These are phyloP conservation scores for Elephas maximus DNA, from an alignment of 2,113 vertebrate species.

Conservation along the genomic window DNA sequence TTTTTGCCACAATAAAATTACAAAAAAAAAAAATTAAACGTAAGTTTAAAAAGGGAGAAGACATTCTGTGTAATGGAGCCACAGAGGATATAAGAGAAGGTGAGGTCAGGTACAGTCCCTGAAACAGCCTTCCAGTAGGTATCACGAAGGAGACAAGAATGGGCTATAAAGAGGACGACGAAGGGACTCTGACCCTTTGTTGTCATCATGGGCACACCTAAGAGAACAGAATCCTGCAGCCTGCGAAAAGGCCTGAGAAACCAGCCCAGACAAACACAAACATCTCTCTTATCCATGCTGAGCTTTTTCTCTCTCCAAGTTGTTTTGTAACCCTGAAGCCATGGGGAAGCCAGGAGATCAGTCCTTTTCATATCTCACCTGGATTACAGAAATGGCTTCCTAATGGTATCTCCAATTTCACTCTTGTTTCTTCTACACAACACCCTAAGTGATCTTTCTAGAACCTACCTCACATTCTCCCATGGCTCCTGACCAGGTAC, in stretches of 20 bases:
- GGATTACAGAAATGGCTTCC: neutral
- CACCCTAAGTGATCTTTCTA: constrained; percentile 2
- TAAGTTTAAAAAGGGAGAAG: neutral
- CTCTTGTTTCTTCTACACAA: neutral
- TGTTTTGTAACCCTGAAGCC: neutral
- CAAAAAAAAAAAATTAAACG: neutral
- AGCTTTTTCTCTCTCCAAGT: neutral
- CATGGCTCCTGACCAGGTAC: neutral
- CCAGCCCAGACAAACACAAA: neutral
- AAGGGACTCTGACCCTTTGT: neutral
- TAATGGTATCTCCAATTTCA: neutral
- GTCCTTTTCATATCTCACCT: neutral
- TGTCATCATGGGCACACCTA: neutral
- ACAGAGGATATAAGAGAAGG: neutral
- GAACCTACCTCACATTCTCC: neutral
- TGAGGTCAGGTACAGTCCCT: neutral
- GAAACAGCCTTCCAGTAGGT: neutral
- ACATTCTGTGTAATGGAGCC: neutral
- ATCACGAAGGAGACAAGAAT: neutral
- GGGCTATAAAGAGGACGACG: neutral
- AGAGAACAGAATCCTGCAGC: neutral
- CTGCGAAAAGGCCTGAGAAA: neutral
- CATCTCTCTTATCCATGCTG: neutral
- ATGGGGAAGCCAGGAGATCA: neutral
- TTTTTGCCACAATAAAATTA: neutral